Percentiles rank a stretch among this genome's conserved stretches.
Evolutionary conservation across 2,113 vertebrate genomes (phyloP).

Genomic region (Ctenodactylus gundi): DNA sequence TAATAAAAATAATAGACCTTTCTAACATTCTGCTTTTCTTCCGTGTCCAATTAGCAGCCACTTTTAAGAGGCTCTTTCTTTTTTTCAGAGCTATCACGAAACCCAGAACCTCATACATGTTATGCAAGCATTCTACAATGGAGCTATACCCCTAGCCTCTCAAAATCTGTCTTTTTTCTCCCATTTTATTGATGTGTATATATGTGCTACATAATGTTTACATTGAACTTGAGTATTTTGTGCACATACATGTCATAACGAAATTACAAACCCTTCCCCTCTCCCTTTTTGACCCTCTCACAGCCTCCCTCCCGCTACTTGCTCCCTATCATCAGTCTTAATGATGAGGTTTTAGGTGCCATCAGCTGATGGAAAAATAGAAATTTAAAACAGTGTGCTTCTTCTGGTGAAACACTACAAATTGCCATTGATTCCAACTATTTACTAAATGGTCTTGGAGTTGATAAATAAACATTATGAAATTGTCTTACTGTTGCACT

Average conservation of each 20-base stretch:
- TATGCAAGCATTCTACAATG: background rate
- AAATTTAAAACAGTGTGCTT: background rate
- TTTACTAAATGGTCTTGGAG: slow-evolving; percentile 40
- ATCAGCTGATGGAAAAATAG: background rate
- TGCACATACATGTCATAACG: too few species aligned
- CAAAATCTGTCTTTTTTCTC: slow-evolving; percentile 31
- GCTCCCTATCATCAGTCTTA: too few species aligned
- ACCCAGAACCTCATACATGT: background rate
- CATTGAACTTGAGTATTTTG: too few species aligned
- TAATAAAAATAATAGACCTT: slow-evolving; percentile 36
- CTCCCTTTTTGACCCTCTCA: too few species aligned
- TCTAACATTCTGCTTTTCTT: background rate
- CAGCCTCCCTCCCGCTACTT: too few species aligned
- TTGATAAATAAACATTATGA: slow-evolving; percentile 27
- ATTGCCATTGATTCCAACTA: background rate
- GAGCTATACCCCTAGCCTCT: background rate
- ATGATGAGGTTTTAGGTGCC: slow-evolving; percentile 20
- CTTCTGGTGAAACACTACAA: background rate
- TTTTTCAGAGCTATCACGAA: background rate
- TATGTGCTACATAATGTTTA: too few species aligned
- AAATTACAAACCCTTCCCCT: too few species aligned
- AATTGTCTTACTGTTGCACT: background rate
- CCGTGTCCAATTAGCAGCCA: background rate
- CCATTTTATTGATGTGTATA: too few species aligned
- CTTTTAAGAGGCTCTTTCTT: background rate